These are phyloP conservation scores for Mormoops blainvillei DNA, from an alignment of 2,113 vertebrate species.

Conservation along the genomic window DNA sequence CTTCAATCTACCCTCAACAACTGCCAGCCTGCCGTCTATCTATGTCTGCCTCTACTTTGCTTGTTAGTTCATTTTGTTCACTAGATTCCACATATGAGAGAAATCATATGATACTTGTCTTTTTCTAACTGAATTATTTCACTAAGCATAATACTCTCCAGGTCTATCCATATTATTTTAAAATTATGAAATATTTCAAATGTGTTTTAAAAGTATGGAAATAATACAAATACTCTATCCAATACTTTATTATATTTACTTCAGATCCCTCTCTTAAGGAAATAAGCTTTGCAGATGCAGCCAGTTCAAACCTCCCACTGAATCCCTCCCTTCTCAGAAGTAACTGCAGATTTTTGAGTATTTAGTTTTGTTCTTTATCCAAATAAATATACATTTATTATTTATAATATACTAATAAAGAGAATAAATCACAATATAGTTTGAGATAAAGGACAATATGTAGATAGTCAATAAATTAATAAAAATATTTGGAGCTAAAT, in stretches of 20 bases:
- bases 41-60: background rate
- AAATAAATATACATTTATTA: background rate
- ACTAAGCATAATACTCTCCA: background rate
- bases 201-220: background rate
- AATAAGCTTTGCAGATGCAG: background rate
- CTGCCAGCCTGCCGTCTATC: background rate
- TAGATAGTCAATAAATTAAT: too few relatives aligned
- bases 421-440: background rate
- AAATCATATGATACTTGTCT: background rate
- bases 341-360: background rate
- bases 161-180: background rate
- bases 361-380: background rate
- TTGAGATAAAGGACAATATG: too few relatives aligned
- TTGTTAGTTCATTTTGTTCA: background rate
- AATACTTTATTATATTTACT: background rate
- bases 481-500: background rate
- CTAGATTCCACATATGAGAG: background rate
- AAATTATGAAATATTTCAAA: background rate
- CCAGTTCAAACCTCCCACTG: background rate
- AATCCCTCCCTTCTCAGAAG: background rate
- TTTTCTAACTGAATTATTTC: background rate
- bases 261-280: background rate
- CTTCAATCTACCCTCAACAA: background rate
- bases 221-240: background rate
- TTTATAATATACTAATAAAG: background rate